phyloP scores from a whole-genome alignment of 2,797 vertebrate species.

The Alcedo atthis region DNA sequence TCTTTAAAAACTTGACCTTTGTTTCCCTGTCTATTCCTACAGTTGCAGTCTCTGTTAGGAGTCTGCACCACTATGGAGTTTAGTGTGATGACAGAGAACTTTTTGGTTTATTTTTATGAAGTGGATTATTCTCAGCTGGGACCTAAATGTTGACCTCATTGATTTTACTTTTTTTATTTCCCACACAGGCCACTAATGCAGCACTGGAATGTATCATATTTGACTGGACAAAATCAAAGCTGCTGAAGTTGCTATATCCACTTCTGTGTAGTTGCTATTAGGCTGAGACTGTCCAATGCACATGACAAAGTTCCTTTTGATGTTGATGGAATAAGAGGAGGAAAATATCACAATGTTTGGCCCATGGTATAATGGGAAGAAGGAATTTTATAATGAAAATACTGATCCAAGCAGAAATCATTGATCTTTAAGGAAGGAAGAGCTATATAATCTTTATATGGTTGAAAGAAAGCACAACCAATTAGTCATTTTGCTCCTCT shows the following conservation, averaged over 20 bases:
- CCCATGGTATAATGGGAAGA: background rate
- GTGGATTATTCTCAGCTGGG: conserved; percentile 40
- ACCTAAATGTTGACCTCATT: conserved; percentile 26
- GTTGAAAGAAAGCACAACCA: background rate
- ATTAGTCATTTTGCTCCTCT: conserved; percentile 10
- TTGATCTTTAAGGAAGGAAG: background rate
- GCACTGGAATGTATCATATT: conserved; percentile 12
- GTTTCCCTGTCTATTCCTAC: background rate
- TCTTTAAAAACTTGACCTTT: conserved; percentile 6
- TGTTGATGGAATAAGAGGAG: background rate
- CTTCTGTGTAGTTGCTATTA: background rate
- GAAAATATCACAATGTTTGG: background rate
- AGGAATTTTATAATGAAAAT: background rate
- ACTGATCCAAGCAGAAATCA: background rate
- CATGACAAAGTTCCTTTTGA: background rate
- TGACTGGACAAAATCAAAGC: conserved; percentile 38
- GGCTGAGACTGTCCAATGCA: background rate
- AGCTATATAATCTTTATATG: background rate
- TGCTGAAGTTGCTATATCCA: background rate
- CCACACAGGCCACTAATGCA: background rate
- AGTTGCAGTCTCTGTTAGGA: background rate
- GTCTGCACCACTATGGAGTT: background rate
- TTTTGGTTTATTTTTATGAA: conserved; percentile 47
- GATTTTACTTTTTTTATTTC: conserved; percentile 9
- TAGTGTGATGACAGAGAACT: background rate